Evolutionary conservation across 2,888 invertebrate species (phyloP), one percentile per base, ranked within the genome.

Genomic region (Artemia sinica): DNA sequence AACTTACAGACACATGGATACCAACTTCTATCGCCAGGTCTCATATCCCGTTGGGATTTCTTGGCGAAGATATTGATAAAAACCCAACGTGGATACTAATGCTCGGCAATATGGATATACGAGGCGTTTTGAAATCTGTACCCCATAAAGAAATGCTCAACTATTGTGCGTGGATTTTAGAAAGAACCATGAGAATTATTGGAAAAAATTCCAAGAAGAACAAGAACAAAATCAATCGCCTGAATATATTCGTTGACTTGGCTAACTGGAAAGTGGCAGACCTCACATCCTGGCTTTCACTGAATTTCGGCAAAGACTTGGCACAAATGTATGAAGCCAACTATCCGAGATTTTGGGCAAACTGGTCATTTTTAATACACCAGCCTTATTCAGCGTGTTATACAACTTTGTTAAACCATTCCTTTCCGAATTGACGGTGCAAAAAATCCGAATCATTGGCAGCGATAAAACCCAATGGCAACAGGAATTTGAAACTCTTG

Each of bases 401-500:
- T 58, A 58, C 63, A 58, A 58, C 63, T 58, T 58, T 10, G 63
- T 58, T 10, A 58, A 58, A 58, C 63, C 63, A 58, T 58, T 58
- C 63, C 63, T 58, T 18, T 58, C 63, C 11, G 63, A 58, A 28
- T 58, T 58, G 10, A 58, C 63, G 11, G 63, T 28, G 63, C 63
- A 58, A 58, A 58, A 58, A 28, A 58, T 58, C 28, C 63, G 63
- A 58, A 58, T 58, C 10, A n/a, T 58, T 8, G 63, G 63, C 11
- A 58, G 63, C 11, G 63, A 58, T 28, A 10, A 58, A 58, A 28
- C 63, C 14, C 8, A 8, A 58, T 58, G 63, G 63, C n/a, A 58
- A 10, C 63, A 28, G 11, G 63, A 58, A 58, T 58, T 58, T n/a
- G 63, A 58, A 3, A n/a, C 28, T n/a, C n/a, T 58, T 3, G 28